Evolutionary conservation across 1,140 invertebrate species (phyloP).

Genomic region (Belonocnema kinseyi): DNA sequence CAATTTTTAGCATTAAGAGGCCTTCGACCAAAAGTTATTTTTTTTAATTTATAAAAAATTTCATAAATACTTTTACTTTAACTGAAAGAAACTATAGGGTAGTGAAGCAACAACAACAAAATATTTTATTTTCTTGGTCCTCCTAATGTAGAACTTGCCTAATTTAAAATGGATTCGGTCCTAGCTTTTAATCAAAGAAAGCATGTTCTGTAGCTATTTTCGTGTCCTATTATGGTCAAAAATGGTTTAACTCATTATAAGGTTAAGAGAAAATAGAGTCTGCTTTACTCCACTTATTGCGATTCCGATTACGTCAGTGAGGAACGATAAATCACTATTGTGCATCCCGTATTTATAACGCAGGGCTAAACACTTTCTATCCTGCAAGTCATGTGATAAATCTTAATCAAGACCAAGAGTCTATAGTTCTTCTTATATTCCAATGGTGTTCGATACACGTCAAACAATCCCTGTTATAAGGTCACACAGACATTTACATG

Average conservation of each 20-base stretch:
- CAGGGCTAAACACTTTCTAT: conserved; percentile 30
- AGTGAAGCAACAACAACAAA: not conserved
- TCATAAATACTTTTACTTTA: too few relatives aligned
- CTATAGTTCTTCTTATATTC: not conserved
- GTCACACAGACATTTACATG: conserved; percentile 5
- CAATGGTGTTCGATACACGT: not conserved
- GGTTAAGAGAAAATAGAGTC: not conserved
- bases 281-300: conserved; percentile 22
- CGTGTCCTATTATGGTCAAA: too few relatives aligned
- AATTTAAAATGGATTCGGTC: too few relatives aligned
- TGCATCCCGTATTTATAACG: conserved; percentile 21
- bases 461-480: conserved; percentile 1
- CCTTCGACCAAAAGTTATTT: too few relatives aligned
- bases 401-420: conserved; percentile 2
- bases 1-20: too few relatives aligned
- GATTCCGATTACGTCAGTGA: conserved; percentile 10
- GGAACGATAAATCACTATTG: conserved; percentile 24
- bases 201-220: too few relatives aligned
- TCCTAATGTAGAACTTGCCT: too few relatives aligned
- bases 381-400: conserved; percentile 24
- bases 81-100: too few relatives aligned
- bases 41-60: too few relatives aligned
- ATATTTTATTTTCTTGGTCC: not conserved
- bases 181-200: too few relatives aligned
- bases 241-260: not conserved